phyloP scores from a whole-genome alignment of 2,797 vertebrate species.

The Squalus acanthias region DNA sequence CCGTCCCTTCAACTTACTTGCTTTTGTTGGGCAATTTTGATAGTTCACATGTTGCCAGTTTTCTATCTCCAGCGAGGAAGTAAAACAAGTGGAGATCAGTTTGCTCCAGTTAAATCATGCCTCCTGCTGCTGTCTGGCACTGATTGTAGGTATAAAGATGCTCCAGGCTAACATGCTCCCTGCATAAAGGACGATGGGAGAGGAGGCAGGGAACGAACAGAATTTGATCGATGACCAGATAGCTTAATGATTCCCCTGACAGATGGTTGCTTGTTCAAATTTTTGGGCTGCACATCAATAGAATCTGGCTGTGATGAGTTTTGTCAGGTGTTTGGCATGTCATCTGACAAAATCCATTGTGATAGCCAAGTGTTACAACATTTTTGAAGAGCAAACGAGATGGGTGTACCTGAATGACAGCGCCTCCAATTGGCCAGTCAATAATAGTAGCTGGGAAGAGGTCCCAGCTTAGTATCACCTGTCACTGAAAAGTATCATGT shows the following conservation, averaged over 20 bases:
- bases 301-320: not conserved
- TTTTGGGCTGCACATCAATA: not conserved
- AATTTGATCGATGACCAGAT: not conserved
- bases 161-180: not conserved
- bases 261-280: not conserved
- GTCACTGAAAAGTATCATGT: no score
- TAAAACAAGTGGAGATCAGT: not conserved
- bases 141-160: not conserved
- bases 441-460: no score
- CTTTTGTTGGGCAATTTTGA: not conserved
- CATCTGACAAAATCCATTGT: not conserved
- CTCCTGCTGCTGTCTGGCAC: not conserved
- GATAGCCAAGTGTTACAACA: not conserved
- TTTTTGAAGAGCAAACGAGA: not conserved
- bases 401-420: no score
- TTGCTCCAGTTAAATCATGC: not conserved
- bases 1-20: not conserved
- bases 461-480: no score
- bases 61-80: not conserved
- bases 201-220: not conserved
- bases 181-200: not conserved
- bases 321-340: not conserved
- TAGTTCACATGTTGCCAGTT: not conserved
- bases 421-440: not conserved
- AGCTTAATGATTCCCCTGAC: not conserved